Evolutionary conservation across 2,888 invertebrate species (phyloP).

Genomic region (Onchidella celtica): DNA sequence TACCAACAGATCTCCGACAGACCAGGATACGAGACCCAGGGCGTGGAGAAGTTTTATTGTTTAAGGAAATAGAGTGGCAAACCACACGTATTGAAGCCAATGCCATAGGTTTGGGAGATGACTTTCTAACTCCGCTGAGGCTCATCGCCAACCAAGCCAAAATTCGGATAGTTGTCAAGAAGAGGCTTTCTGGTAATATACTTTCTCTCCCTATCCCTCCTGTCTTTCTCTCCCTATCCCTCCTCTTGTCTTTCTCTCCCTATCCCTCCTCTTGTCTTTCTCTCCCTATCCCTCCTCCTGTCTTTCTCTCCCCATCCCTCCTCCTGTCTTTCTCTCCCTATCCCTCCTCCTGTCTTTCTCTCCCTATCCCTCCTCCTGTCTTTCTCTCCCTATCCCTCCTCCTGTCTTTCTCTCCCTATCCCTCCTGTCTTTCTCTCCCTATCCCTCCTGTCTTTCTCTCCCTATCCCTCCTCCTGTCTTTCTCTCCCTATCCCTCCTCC

Average conservation of each 20-base stretch:
- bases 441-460: too few species aligned
- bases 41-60: constrained; percentile 94
- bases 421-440: too few species aligned
- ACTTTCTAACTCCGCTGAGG: constrained; percentile 88
- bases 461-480: too few species aligned
- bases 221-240: neutral
- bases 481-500: too few species aligned
- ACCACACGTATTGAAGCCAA: constrained; percentile 97
- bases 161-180: constrained; percentile 97
- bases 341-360: constrained; percentile 6
- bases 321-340: neutral
- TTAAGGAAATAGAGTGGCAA: constrained; percentile 97
- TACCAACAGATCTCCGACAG: constrained; percentile 89
- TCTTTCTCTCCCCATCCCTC: neutral
- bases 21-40: constrained; percentile 95
- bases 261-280: neutral
- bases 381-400: neutral
- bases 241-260: neutral
- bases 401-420: too few species aligned
- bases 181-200: constrained; percentile 88
- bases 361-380: neutral
- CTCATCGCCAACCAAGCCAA: constrained; percentile 95
- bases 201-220: neutral
- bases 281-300: neutral
- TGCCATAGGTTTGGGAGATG: constrained; percentile 73